These are phyloP conservation scores for Clanis bilineata DNA, from an alignment of 2,888 invertebrate species.

Conservation along the genomic window DNA sequence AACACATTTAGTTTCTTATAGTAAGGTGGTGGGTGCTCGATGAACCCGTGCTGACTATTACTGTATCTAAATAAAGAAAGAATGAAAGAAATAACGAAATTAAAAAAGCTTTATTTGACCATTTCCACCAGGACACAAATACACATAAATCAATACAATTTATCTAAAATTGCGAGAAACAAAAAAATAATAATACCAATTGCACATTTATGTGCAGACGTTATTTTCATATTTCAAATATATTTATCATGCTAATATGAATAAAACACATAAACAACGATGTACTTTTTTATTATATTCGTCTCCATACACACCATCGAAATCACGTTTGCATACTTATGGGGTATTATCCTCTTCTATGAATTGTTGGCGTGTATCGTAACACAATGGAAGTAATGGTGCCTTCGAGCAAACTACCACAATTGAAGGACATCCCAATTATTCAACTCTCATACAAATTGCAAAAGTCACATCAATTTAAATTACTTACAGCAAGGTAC, in stretches of 20 bases:
- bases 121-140: no score
- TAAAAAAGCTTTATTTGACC: no score
- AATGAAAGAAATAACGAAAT: no score
- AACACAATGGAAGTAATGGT: conserved; percentile 3
- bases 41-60: no score
- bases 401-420: neutral
- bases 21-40: no score
- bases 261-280: neutral
- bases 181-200: no score
- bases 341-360: neutral
- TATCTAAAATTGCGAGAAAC: no score
- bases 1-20: no score
- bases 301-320: neutral
- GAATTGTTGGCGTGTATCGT: neutral
- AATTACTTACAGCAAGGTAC: neutral
- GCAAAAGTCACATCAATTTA: neutral
- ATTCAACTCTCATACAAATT: neutral
- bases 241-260: neutral
- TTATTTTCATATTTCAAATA: no score
- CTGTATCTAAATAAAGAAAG: no score
- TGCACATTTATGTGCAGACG: no score
- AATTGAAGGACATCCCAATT: conserved; percentile 1
- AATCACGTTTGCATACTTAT: neutral
- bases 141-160: no score
- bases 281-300: neutral